Conservation (phyloP, 2,797 vertebrate species). For the Cetoscarus ocellatus region DNA sequence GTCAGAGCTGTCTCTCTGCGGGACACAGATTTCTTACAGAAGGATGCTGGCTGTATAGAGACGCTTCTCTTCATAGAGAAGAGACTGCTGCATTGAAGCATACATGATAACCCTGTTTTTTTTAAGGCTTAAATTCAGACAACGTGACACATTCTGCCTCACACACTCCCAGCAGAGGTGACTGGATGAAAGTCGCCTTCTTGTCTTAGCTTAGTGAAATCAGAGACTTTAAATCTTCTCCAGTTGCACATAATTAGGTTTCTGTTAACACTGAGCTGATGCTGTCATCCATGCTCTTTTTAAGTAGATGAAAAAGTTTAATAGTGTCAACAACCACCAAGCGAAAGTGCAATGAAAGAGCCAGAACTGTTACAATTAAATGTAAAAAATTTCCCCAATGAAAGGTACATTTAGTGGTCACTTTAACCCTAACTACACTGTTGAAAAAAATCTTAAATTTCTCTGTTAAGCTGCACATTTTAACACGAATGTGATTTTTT, state of each 20-base stretch:
- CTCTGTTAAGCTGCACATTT: too few relatives aligned
- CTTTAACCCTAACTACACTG: too few relatives aligned
- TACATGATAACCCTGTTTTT: slow-evolving; percentile 11
- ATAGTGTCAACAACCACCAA: slow-evolving; percentile 7
- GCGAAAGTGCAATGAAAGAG: not conserved
- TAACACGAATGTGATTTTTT: too few relatives aligned
- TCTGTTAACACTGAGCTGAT: slow-evolving; percentile 20
- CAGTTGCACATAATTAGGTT: slow-evolving; percentile 38
- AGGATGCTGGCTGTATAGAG: slow-evolving; percentile 13
- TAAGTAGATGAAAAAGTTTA: slow-evolving; percentile 14
- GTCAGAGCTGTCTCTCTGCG: slow-evolving; percentile 3
- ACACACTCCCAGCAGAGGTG: slow-evolving; percentile 8
- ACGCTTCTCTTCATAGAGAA: slow-evolving; percentile 9
- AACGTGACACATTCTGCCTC: slow-evolving; percentile 11
- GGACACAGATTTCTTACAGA: slow-evolving; percentile 22
- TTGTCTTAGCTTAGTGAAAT: slow-evolving; percentile 19
- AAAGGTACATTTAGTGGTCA: too few relatives aligned
- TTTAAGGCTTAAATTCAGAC: slow-evolving; percentile 4
- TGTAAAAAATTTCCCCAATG: too few relatives aligned
- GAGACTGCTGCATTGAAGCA: slow-evolving; percentile 12
- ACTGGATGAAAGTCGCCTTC: slow-evolving; percentile 13
- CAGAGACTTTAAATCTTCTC: slow-evolving; percentile 32
- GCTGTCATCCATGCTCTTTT: slow-evolving; percentile 20
- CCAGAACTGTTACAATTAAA: not conserved
- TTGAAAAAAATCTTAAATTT: too few relatives aligned